These are phyloP conservation scores for Pyrochroa serraticornis DNA, from an alignment of 2,888 invertebrate genomes.

Conservation along the genomic window DNA sequence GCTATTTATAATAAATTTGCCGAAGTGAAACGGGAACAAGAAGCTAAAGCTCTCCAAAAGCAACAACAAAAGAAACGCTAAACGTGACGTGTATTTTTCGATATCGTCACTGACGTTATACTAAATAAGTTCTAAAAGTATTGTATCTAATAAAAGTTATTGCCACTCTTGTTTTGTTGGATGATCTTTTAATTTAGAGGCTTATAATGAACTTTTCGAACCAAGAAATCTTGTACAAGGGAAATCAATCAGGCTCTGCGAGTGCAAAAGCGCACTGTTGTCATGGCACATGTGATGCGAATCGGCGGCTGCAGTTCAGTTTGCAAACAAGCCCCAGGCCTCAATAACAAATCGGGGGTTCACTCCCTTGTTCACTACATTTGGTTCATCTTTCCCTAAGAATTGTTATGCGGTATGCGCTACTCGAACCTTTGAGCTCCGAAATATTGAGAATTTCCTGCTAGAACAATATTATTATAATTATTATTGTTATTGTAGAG, in stretches of 20 bases:
- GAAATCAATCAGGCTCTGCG: conserved; percentile 35
- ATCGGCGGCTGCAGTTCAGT: conserved; percentile 52
- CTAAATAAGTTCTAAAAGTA: too few species aligned
- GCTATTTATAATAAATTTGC: conserved; percentile 49
- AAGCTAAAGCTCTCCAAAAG: conserved; percentile 47
- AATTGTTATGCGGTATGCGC: too few species aligned
- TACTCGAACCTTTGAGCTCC: conserved; percentile 7
- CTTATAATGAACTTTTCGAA: conserved; percentile 19
- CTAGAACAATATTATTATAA: conserved; percentile 3
- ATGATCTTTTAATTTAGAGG: conserved; percentile 7
- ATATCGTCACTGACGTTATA: neutral
- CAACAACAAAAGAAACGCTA: conserved; percentile 12
- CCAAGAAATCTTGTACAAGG: conserved; percentile 29
- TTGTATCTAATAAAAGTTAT: too few species aligned
- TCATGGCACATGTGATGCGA: conserved; percentile 47
- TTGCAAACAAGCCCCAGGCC: conserved; percentile 48
- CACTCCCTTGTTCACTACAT: conserved; percentile 17
- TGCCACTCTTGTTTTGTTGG: neutral
- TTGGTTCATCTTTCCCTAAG: neutral
- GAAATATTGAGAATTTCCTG: conserved; percentile 7
- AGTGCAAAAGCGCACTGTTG: conserved; percentile 31
- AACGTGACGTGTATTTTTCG: neutral
- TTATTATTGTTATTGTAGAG: too few species aligned
- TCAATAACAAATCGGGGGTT: conserved; percentile 34
- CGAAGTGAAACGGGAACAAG: conserved; percentile 38